Conservation (phyloP, 2,797 vertebrate genomes). For the Ctenosaura bakeri region DNA sequence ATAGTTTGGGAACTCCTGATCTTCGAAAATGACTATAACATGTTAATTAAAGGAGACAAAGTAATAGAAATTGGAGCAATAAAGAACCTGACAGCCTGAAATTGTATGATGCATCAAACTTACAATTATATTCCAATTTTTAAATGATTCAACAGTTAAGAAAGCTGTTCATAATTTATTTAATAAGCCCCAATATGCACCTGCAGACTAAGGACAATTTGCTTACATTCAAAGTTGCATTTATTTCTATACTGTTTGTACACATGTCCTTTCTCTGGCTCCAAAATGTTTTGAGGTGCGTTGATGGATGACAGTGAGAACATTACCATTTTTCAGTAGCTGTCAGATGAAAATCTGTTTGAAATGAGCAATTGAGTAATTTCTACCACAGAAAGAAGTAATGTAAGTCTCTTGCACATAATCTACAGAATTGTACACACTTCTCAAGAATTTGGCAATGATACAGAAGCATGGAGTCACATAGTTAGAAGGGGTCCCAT, state of each 20-base stretch:
- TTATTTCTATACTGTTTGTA: background rate
- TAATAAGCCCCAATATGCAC: background rate
- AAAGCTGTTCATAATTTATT: slow-evolving; percentile 9
- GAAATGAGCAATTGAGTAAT: background rate
- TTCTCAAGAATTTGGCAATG: too few species aligned
- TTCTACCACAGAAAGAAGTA: background rate
- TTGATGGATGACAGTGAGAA: background rate
- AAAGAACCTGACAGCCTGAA: slow-evolving; percentile 6
- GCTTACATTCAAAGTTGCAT: background rate
- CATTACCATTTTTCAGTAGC: background rate
- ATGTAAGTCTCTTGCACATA: too few species aligned
- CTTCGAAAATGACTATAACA: background rate
- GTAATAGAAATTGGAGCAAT: slow-evolving; percentile 6
- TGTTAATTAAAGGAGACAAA: background rate
- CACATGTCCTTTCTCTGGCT: background rate
- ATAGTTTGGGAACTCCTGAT: background rate
- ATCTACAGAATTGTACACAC: too few species aligned
- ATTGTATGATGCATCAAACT: slow-evolving; percentile 18
- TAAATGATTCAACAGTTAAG: slow-evolving; percentile 20
- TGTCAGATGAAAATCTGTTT: background rate
- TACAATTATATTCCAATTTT: slow-evolving; percentile 15
- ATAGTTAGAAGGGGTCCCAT: too few species aligned
- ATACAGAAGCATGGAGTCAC: too few species aligned
- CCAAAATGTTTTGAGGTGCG: background rate
- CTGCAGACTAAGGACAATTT: background rate